phyloP scores from a whole-genome alignment of 1,140 invertebrate species.

The Propsilocerus akamusi region DNA sequence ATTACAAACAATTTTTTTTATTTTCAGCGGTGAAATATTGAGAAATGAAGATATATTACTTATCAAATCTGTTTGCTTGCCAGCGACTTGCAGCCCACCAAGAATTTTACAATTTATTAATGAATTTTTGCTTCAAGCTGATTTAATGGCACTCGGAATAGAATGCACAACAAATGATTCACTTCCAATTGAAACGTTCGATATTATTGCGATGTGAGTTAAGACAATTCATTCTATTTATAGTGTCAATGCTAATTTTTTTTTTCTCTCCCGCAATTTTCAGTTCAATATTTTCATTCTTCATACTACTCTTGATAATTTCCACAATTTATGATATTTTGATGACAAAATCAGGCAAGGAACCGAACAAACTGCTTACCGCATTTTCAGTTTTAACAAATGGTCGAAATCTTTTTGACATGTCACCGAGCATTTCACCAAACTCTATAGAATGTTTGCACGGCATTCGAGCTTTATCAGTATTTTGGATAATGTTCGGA shows the following conservation, averaged over 20 bases:
- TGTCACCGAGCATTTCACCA: neutral
- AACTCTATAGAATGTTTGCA: constrained; percentile 1
- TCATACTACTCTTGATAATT: neutral
- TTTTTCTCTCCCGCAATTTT: too few species aligned
- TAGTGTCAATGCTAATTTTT: neutral
- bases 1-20: neutral
- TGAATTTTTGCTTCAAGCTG: neutral
- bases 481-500: constrained; percentile 5
- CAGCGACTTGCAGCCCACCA: neutral
- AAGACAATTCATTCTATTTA: neutral
- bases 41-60: neutral
- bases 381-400: constrained; percentile 5
- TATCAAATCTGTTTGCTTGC: neutral
- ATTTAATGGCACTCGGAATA: neutral
- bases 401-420: neutral
- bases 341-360: neutral
- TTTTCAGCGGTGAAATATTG: neutral
- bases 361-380: neutral
- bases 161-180: neutral
- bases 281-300: neutral
- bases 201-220: neutral
- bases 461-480: constrained; percentile 4
- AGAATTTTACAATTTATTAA: neutral
- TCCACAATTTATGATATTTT: constrained; percentile 3
- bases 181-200: neutral